phyloP scores from a whole-genome alignment of 30 jellyfish, hydroid and myxozoan species.

The Turritopsis dohrnii region DNA sequence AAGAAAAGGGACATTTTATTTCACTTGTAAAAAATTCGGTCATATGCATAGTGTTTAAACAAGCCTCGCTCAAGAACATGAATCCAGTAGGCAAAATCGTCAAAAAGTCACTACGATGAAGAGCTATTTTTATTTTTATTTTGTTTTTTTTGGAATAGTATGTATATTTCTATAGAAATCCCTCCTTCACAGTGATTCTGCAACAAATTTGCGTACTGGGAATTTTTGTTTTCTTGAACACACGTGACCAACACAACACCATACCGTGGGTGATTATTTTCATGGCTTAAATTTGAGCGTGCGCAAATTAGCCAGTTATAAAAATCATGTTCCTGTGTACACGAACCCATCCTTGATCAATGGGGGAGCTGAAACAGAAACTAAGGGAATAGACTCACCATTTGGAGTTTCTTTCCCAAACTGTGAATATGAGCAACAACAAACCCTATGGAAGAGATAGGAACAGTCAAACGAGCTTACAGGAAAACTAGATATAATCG shows the following conservation, averaged over 20 bases:
- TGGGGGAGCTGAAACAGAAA: background rate
- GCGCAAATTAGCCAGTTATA: background rate
- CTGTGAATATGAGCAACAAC: constrained; percentile 25
- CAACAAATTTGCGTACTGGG: no score
- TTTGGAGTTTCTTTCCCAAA: constrained; percentile 36
- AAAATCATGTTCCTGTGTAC: background rate
- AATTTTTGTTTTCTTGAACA: no score
- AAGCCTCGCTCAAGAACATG: background rate
- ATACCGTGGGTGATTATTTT: no score
- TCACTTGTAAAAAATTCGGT: background rate
- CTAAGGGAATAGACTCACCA: constrained; percentile 8
- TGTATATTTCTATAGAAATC: no score
- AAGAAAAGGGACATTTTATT: background rate
- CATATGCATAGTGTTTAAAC: background rate
- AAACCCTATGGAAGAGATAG: no score
- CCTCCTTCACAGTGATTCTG: no score
- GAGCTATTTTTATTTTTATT: no score
- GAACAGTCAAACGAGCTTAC: no score
- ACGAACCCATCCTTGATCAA: background rate
- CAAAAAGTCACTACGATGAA: background rate
- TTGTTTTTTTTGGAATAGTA: no score
- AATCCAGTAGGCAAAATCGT: background rate
- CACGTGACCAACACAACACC: no score
- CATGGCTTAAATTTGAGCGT: no score
- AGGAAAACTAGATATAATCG: background rate